Evolutionary conservation across 2,113 vertebrate genomes (phyloP).

Genomic region (Coracopsis vasa): DNA sequence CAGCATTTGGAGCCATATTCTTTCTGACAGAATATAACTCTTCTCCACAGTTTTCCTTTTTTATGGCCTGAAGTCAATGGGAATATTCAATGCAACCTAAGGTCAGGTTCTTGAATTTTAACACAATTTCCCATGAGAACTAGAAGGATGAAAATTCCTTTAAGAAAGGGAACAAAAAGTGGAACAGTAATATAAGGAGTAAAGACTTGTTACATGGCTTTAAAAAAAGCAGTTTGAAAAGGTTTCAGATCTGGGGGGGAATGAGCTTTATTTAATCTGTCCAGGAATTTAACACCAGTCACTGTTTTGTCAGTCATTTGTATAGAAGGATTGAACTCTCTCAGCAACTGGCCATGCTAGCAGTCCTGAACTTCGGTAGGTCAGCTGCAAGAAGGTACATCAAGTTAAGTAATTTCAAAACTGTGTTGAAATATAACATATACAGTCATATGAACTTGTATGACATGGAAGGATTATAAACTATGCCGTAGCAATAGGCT

Average conservation of each 20-base stretch:
- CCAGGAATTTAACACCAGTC: background rate
- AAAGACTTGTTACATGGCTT: constrained; percentile 24
- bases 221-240: background rate
- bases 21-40: constrained; percentile 62
- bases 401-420: background rate
- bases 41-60: constrained; percentile 58
- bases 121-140: constrained; percentile 45
- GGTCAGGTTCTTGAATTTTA: constrained; percentile 61
- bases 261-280: constrained; percentile 19
- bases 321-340: background rate
- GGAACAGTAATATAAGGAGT: background rate
- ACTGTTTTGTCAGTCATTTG: background rate
- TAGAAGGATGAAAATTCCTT: constrained; percentile 27
- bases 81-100: constrained; percentile 56
- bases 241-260: background rate
- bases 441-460: background rate
- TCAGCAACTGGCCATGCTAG: background rate
- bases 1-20: constrained; percentile 46
- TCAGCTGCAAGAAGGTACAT: background rate
- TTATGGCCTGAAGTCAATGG: constrained; percentile 53
- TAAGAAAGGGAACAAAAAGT: constrained; percentile 19
- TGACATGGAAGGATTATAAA: background rate
- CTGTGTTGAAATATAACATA: background rate
- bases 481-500: background rate
- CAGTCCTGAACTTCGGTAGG: background rate